Evolutionary conservation across 2,113 vertebrate species (phyloP), one percentile per base, ranked within the genome.

Genomic region (Cnemophilus loriae): DNA sequence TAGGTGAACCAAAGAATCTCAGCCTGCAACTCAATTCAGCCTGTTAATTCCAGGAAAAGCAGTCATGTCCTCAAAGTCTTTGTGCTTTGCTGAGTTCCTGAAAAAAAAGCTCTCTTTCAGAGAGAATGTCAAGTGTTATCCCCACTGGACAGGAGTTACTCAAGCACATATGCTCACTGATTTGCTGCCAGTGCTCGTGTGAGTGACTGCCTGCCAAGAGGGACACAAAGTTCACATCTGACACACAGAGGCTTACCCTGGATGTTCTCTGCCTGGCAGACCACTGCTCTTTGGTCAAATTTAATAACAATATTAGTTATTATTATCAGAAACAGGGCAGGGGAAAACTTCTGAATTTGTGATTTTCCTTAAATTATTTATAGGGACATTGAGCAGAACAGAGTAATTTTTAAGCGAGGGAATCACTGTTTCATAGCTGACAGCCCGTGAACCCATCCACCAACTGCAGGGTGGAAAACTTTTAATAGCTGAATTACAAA

Each of bases 41-140:
- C 85, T 71, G 41, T 44, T 87, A 71, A 79, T 69, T 83, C 70
- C 88, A 94, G 59, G 85, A 95, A 93, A 83, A 76, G 46, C 63
- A 93, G n/a, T 22, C 61, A 61, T 24, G 46, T 49, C 85, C 59
- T 94, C 85, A 73, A 85, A 94, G 60, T 53, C 63, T 65, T 76
- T 2, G 5, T 88, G 85, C 59, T 80, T 80, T 94, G 30, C n/a
- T 76, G 82, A 93, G 93, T 90, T 79, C 49, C 70, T 83, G 61
- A 89, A 87, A 91, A 94, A 94, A 81, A 80, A 50, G 32, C 74
- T 89, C 19, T 59, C 39, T 87, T 96, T 84, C 71, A 67, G 76
- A 77, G 68, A 87, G 47, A 78, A 86, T 44, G 16, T 67, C 63
- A 84, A 80, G 67, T 9, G 0, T 37, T 86, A 42, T 39, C 39